Percentiles rank a stretch among this genome's conserved stretches.
These are phyloP conservation scores for Oceanites oceanicus DNA, from an alignment of 2,113 vertebrate genomes.

Conservation along the genomic window DNA sequence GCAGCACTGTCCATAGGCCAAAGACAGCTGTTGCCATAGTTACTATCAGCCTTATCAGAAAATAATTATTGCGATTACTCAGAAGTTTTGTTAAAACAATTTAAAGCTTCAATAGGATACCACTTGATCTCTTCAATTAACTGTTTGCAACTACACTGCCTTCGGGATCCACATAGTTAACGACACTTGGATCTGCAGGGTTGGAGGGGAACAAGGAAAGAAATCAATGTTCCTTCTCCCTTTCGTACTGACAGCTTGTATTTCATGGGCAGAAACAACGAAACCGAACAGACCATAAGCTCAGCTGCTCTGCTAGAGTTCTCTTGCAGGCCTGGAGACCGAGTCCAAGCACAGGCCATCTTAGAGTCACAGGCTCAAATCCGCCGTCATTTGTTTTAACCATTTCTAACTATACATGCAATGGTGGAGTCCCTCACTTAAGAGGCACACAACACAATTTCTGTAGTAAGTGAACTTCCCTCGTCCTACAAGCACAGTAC, in stretches of 20 bases:
- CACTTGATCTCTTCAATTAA: slow-evolving; percentile 61
- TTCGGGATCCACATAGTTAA: slow-evolving; percentile 67
- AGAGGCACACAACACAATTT: not conserved
- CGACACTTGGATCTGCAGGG: slow-evolving; percentile 50
- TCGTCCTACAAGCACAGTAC: not conserved
- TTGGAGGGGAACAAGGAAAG: not conserved
- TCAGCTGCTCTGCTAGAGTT: slow-evolving; percentile 39
- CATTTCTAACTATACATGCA: not conserved
- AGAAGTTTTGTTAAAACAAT: slow-evolving; percentile 73
- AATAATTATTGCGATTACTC: slow-evolving; percentile 76
- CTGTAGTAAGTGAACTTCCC: not conserved
- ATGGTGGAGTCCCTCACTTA: not conserved
- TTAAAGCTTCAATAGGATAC: slow-evolving; percentile 26
- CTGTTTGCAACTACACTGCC: slow-evolving; percentile 46
- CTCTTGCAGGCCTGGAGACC: not conserved
- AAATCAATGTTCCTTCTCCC: slow-evolving; percentile 74
- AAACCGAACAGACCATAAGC: slow-evolving; percentile 46
- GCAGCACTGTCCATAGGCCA: slow-evolving; percentile 75
- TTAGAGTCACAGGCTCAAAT: slow-evolving; percentile 28
- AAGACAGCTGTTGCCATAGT: slow-evolving; percentile 81
- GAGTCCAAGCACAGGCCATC: slow-evolving; percentile 51
- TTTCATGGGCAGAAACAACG: slow-evolving; percentile 67
- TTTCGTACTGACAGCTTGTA: slow-evolving; percentile 71
- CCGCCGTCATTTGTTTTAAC: not conserved
- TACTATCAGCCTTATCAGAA: slow-evolving; percentile 80